A percentile compares a stretch with the other conserved stretches of the same genome.
Conservation (phyloP, 2,797 vertebrate species). For the Pangasius mekongensis region DNA sequence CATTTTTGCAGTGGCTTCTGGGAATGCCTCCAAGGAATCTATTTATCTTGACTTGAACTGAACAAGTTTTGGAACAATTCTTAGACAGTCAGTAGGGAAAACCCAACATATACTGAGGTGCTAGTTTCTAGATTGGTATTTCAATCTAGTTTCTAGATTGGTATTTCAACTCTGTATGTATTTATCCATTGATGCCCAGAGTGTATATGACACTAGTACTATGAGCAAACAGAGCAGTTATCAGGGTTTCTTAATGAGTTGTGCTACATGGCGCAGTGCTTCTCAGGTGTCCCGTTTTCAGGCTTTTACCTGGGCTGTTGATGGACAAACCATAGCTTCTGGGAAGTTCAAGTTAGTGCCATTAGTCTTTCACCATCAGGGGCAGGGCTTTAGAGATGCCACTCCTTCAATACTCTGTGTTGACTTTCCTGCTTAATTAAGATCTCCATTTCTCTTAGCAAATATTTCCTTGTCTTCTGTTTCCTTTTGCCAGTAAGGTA, state of each 20-base stretch:
- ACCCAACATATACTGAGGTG: neutral
- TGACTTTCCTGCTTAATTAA: slow-evolving; percentile 63
- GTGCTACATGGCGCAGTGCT: slow-evolving; percentile 48
- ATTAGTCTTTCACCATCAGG: slow-evolving; percentile 66
- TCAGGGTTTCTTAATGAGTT: slow-evolving; percentile 45
- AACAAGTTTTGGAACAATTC: neutral
- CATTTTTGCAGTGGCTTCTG: neutral
- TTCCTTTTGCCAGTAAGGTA: neutral
- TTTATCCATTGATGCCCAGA: neutral
- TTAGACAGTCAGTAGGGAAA: neutral
- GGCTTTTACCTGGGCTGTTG: slow-evolving; percentile 65
- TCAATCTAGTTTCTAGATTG: neutral
- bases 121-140: neutral
- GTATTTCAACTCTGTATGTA: neutral
- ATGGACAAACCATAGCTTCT: slow-evolving; percentile 64
- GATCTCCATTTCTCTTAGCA: slow-evolving; percentile 59
- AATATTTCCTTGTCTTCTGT: slow-evolving; percentile 45
- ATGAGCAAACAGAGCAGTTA: slow-evolving; percentile 21
- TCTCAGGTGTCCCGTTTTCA: slow-evolving; percentile 62
- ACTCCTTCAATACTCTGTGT: slow-evolving; percentile 51
- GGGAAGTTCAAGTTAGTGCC: slow-evolving; percentile 63
- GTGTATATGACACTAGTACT: slow-evolving; percentile 18
- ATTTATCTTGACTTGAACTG: neutral
- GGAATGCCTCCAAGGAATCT: neutral
- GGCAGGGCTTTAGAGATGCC: slow-evolving; percentile 51